phyloP scores from a whole-genome alignment of 1,140 invertebrate genomes.

The Agrypnia vestita region DNA sequence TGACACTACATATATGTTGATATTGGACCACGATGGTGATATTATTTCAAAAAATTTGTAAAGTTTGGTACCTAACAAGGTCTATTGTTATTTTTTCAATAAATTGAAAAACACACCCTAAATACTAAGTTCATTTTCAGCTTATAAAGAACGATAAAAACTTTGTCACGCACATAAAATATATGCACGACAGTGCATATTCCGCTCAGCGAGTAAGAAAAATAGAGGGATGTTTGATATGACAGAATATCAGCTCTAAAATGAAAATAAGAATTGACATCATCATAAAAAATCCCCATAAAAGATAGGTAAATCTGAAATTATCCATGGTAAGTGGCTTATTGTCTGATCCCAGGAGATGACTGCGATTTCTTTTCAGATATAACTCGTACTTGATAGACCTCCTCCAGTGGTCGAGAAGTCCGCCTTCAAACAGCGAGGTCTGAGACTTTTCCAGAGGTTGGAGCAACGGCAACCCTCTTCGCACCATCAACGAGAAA shows the following conservation, averaged over 20 bases:
- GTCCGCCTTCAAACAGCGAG: conserved; percentile 36
- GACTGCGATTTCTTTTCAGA: background rate
- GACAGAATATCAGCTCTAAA: background rate
- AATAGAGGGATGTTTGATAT: too few species aligned
- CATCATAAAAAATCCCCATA: background rate
- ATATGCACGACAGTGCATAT: too few species aligned
- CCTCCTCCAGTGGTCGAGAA: conserved; percentile 42
- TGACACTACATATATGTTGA: too few species aligned
- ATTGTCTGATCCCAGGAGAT: background rate
- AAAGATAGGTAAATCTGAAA: background rate
- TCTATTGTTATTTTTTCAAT: too few species aligned
- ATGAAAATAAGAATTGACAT: background rate
- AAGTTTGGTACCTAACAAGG: too few species aligned
- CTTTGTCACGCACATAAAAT: too few species aligned
- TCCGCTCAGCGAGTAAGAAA: too few species aligned
- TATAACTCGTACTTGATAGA: background rate
- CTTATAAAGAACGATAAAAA: too few species aligned
- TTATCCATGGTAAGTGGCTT: background rate
- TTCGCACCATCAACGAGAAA: conserved; percentile 40
- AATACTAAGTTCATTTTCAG: too few species aligned
- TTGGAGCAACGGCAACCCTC: conserved; percentile 34
- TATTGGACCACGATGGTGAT: too few species aligned
- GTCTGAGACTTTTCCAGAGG: conserved; percentile 35
- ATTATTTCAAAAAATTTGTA: too few species aligned
- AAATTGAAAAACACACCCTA: too few species aligned